Base-by-base conservation (phyloP, 1,140 invertebrate genomes). In the Drosophila kikkawai region DNA sequence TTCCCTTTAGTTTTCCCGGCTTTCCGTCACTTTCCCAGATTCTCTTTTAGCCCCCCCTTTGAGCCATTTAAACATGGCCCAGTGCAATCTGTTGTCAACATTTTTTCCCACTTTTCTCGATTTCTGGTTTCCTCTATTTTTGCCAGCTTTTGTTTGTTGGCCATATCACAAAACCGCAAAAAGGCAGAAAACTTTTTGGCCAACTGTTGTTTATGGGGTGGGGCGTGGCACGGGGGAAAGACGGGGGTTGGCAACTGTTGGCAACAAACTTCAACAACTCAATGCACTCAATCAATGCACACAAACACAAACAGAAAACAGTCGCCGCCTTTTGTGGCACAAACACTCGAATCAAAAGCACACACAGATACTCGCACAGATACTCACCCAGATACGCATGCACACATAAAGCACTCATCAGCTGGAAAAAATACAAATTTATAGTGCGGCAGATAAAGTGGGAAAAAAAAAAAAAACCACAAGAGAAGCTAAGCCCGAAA, bases 221-320 rank as follows among this genome's bases (percentile, higher is more conserved):
- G 12, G 32, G 8, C 7, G 7, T 2, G 11, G 26, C 19, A 11
- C 0, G 7, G 29, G 7, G 48, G 19, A 13, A 0, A 4, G n/a
- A n/a, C n/a, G 15, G 29, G 32, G 48, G 0, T 17, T 22, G n/a
- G 34, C 47, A 50, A 42, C 39, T 66, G 57, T 47, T 70, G 80
- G 64, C 80, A 76, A 65, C 80, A 80, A 79, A 78, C 81, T 90
- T 90, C 85, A 90, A 88, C 85, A 90, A 90, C 81, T 88, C 84
- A 88, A 88, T 88, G 84, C 85, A 88, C 84, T 90, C 84, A 88
- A 88, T 88, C 84, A 88, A 85, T 88, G 85, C 81, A 81, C 77
- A 80, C 84, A 80, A 74, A 74, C 67, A 51, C 45, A 64, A 76
- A 57, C 64, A 67, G 67, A 61, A 64, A 73, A 57, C 60, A 71